Evolutionary conservation across 2,113 vertebrate genomes (phyloP), one percentile per base, ranked within the genome.

Genomic region (Phalacrocorax pelagicus): DNA sequence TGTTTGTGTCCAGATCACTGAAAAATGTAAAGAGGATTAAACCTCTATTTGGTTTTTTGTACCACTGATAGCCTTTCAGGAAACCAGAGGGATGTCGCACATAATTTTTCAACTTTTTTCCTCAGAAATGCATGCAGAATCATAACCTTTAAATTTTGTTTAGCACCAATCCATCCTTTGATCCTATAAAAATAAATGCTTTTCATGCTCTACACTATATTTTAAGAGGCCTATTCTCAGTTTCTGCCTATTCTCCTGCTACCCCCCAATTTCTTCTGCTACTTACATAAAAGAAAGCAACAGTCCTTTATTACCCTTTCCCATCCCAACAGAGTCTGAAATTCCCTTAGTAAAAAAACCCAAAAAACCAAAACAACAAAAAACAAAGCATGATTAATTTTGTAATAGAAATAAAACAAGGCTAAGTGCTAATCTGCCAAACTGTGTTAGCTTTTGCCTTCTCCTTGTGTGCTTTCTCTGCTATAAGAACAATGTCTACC

Each of bases 1-100:
- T 22, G 3, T 49, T 88, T 77, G 29, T n/a, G 8, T 65, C 47
- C 79, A 67, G 20, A 38, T 71, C 3, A 5, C 47, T 71, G 52
- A 34, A 84, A 95, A 91, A 55, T 57, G 12, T 32, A 72, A 54
- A 12, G 9, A 65, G 27, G 34, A 38, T 81, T 88, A 80, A 92
- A 58, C 4, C 3, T 0, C 12, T 85, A 18, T 4, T 86, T 12
- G 10, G 0, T 22, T 51, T 75, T 44, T 72, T 51, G 10, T 49
- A 27, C 22, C 0, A 8, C 5, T 81, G n/a, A 13, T 23, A 83
- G 22, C 4, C 5, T 83, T 63, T 70, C 42, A 62, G 49, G 44
- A 78, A 88, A 86, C 22, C 30, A 69, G 3, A 77, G 54, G 78
- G 15, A 26, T 10, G 11, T 16, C 11, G 4, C 30, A 30, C 4